Base-by-base conservation (phyloP, 2,888 invertebrate species). In the Pammene aurita region DNA sequence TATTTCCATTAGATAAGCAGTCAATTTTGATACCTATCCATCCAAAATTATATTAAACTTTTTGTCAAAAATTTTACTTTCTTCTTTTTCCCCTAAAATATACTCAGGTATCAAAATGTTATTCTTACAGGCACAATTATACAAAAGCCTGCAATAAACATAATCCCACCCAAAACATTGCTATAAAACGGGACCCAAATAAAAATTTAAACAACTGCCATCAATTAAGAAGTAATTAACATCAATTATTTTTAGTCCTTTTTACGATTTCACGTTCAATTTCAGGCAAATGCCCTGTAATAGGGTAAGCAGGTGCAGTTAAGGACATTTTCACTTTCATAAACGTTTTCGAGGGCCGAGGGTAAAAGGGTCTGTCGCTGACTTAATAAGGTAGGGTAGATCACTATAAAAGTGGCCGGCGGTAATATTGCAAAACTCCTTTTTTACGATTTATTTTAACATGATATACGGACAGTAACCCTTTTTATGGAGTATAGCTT, bases 331-430 rank as follows among this genome's bases (percentile, higher is more conserved):
- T 84, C 84, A 84, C 84, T 84, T 84, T 84, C 80, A 84, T 86
- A 86, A 86, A 83, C 83, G 83, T 85, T 67, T 82, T 83, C 74
- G 75, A 80, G 78, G 74, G 75, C 72, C 74, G 75, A 72, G 73
- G 73, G 71, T 72, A 82, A 81, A 84, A 84, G 81, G 86, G 86
- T 83, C 82, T 81, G 78, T 78, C 76, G 79, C 83, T 80, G 86
- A 85, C 87, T 87, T 88, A 87, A 88, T 88, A 86, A 87, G 84
- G 79, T 77, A 74, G 80, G 81, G 80, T 80, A 81, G 84, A 84
- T 87, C 84, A 84, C 84, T 81, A 84, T 80, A 82, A 82, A 84
- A 83, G 81, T 83, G 84, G 82, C 81, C 75, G 78, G 75, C 76
- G 82, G 78, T 77, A 80, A 85, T 86, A 87, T 85, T 81, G 80